Base-by-base conservation (phyloP, 1,140 invertebrate species). In the Pachypsylla venusta region DNA sequence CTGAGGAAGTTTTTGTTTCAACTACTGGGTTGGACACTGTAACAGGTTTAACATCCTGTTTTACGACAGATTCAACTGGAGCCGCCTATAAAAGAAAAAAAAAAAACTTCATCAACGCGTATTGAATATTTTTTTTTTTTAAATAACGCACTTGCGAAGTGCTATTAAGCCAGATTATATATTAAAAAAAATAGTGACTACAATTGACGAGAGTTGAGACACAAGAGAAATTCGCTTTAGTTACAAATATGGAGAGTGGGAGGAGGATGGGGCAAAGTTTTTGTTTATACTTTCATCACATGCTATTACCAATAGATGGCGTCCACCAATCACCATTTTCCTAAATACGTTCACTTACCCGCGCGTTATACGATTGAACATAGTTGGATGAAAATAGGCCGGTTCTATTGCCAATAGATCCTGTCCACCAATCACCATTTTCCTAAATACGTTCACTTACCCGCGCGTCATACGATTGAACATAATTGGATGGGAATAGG, bases 401-500 rank as follows among this genome's bases (percentile, higher is more conserved):
- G 30, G 10, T 10, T 16, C 10, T 16, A 16, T 16, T 16, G 30
- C 30, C 30, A 12, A 35, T 35, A 16, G 30, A 12, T 16, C 30
- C 30, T 35, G 30, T 35, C 30, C 30, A 35, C 30, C 30, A 35
- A 16, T 35, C 30, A 10, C 30, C 30, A 10, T 35, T 16, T 16
- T 35, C 16, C 30, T 35, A 10, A 12, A 10, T 35, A 10, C 30
- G 10, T 35, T 12, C 30, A 10, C 30, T 20, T 48, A 62, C 58
- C 59, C 56, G 58, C 3, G 64, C 60, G 20, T 79, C 76, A 25
- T 73, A 75, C 64, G 77, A 79, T 64, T 84, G 80, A 19, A 93
- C 89, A 71, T 93, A 93, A 77, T 93, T 93, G 1, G 85, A 89
- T 0, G 95, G 95, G 73, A 99, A 99, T 62, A 98, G 94, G 19